These are phyloP conservation scores for Gallinago undulata DNA, from an alignment of 2,113 vertebrate species.

Conservation along the genomic window DNA sequence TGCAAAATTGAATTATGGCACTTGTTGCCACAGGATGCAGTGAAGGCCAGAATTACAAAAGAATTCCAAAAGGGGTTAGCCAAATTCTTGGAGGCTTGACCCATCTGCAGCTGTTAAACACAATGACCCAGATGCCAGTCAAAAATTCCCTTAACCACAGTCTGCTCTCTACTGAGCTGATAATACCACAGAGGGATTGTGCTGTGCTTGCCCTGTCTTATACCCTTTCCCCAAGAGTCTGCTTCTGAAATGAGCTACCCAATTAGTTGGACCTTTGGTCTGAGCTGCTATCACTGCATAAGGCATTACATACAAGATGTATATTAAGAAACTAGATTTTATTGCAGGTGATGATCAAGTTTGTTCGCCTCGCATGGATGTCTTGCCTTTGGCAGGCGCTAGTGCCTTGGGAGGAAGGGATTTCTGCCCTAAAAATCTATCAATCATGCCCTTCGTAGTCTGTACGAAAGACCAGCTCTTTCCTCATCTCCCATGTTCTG, in stretches of 20 bases:
- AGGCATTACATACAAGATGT: not conserved
- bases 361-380: not conserved
- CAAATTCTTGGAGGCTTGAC: conserved; percentile 1
- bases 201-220: not conserved
- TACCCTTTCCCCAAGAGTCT: not conserved
- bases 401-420: not conserved
- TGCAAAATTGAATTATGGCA: not conserved
- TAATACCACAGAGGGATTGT: not conserved
- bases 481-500: conserved; percentile 26
- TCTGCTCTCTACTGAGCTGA: not conserved
- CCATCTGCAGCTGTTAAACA: conserved; percentile 53
- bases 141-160: not conserved
- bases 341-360: not conserved
- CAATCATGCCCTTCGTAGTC: not conserved
- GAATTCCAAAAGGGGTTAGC: not conserved
- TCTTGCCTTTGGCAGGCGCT: not conserved
- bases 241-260: not conserved
- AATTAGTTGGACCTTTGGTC: not conserved
- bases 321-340: not conserved
- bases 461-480: not conserved
- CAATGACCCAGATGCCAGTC: conserved; percentile 36
- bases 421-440: not conserved
- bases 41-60: not conserved
- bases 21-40: not conserved
- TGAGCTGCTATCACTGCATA: not conserved